A percentile compares a stretch with the other conserved stretches of the same genome.
Conservation (phyloP, 2,888 invertebrate species). For the Pantelozetes paolii region DNA sequence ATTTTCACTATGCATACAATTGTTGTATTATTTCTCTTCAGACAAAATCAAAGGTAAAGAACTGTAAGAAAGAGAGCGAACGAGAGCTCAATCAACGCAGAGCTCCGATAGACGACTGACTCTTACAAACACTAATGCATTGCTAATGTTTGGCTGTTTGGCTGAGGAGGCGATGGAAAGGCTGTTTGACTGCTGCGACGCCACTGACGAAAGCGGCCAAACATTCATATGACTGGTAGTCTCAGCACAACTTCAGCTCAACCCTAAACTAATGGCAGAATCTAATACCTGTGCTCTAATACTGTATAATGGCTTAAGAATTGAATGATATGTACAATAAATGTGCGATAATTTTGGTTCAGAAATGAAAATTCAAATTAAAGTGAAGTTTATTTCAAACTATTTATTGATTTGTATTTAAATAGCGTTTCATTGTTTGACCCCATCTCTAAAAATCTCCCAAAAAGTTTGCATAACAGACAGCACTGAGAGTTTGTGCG, state of each 20-base stretch:
- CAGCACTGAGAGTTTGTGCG: neutral
- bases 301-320: no score
- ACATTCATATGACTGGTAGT: conserved; percentile 8
- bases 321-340: no score
- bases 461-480: neutral
- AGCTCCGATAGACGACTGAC: conserved; percentile 6
- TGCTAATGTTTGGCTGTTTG: neutral
- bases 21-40: neutral
- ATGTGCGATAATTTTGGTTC: no score
- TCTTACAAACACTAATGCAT: neutral
- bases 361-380: no score
- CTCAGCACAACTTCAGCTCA: no score
- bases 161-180: neutral
- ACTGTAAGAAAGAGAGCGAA: neutral
- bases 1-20: neutral
- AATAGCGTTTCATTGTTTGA: neutral
- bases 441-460: neutral
- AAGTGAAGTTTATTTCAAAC: no score
- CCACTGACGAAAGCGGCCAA: conserved; percentile 13
- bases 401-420: neutral
- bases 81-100: neutral
- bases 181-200: conserved; percentile 9
- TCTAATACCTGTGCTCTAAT: no score
- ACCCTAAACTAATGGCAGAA: no score
- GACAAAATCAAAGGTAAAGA: neutral